Conservation (phyloP, 2,888 invertebrate species). For the Pristionchus mayeri region DNA sequence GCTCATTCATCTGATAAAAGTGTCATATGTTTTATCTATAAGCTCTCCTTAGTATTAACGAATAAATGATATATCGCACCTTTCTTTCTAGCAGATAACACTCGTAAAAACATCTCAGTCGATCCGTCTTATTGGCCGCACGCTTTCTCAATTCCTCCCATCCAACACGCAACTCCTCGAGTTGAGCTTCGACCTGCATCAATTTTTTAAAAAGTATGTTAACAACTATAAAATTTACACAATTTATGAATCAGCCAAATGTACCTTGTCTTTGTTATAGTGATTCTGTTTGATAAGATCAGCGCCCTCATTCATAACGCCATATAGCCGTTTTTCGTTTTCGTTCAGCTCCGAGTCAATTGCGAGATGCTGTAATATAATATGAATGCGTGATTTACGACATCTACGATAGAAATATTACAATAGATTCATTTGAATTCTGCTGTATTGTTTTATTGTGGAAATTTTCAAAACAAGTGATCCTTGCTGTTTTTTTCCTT, state of each 20-base stretch:
- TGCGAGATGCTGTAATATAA: constrained; percentile 83
- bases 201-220: no score
- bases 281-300: constrained; percentile 84
- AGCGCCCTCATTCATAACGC: constrained; percentile 77
- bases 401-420: no score
- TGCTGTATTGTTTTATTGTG: no score
- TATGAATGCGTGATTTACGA: not conserved
- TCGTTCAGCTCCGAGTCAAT: constrained; percentile 95
- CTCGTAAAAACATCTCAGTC: constrained; percentile 72
- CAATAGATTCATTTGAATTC: no score
- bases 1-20: constrained; percentile 85
- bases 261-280: constrained; percentile 83
- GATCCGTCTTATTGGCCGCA: constrained; percentile 83
- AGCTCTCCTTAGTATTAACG: no score
- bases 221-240: not conserved
- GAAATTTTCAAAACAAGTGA: no score
- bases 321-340: constrained; percentile 81
- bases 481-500: no score
- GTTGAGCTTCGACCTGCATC: constrained; percentile 87
- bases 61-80: no score
- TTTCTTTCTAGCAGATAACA: constrained; percentile 63
- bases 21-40: not conserved
- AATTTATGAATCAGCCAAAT: no score
- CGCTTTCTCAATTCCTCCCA: constrained; percentile 87
- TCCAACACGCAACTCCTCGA: constrained; percentile 88